phyloP scores from a whole-genome alignment of 2,113 vertebrate species.

The Oryzias javanicus region DNA sequence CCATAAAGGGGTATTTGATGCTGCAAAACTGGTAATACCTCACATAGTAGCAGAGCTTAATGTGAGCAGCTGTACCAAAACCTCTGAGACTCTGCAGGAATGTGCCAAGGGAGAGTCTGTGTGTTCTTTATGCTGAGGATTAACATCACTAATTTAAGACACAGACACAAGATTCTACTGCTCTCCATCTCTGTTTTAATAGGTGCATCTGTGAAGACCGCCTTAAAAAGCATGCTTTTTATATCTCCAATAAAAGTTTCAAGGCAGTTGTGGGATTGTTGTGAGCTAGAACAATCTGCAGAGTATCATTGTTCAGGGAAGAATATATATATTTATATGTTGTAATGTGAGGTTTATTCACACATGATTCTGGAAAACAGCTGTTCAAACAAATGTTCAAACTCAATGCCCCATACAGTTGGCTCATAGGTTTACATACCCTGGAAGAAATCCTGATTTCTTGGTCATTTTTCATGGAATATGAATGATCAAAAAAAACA shows the following conservation, averaged over 20 bases:
- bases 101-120: constrained; percentile 25
- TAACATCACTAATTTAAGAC: constrained; percentile 52
- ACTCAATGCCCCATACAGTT: constrained; percentile 6
- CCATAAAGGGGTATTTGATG: constrained; percentile 13
- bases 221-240: not conserved
- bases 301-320: too few relatives aligned
- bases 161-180: constrained; percentile 40
- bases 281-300: not conserved
- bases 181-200: constrained; percentile 38
- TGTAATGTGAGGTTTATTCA: too few relatives aligned
- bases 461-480: too few relatives aligned
- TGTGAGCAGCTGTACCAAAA: constrained; percentile 43
- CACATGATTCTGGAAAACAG: not conserved
- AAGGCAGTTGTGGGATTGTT: not conserved
- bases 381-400: constrained; percentile 20
- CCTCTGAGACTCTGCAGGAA: constrained; percentile 30
- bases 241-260: not conserved
- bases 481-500: too few relatives aligned
- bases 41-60: constrained; percentile 27
- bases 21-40: constrained; percentile 19
- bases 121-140: constrained; percentile 46
- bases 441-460: too few relatives aligned
- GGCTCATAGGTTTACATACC: constrained; percentile 1
- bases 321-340: too few relatives aligned
- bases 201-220: constrained; percentile 23